Conservation (phyloP, 1,140 invertebrate genomes). For the Sinonovacula constricta region DNA sequence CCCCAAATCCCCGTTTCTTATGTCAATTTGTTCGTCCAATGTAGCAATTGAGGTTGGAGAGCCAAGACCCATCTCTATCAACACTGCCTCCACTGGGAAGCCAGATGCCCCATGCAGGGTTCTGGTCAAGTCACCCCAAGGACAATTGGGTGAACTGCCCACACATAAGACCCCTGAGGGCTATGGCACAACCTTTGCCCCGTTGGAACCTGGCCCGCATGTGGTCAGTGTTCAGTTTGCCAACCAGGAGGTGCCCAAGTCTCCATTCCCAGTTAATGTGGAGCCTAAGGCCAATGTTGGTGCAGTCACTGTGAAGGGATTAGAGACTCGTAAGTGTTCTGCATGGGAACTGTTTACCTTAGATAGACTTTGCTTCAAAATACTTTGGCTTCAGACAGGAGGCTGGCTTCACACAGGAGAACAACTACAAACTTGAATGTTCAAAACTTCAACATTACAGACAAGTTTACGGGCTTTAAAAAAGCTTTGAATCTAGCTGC, state of each 20-base stretch:
- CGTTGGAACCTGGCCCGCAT: conserved; percentile 88
- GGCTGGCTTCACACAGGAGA: too few species aligned
- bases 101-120: conserved; percentile 84
- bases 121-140: conserved; percentile 73
- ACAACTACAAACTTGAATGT: too few species aligned
- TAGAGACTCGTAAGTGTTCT: conserved; percentile 89
- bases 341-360: too few species aligned
- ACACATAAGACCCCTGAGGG: conserved; percentile 84
- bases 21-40: too few species aligned
- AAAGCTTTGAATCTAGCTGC: too few species aligned
- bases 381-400: too few species aligned
- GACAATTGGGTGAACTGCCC: conserved; percentile 82
- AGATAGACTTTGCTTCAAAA: too few species aligned
- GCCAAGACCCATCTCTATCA: conserved; percentile 88
- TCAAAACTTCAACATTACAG: too few species aligned
- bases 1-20: too few species aligned
- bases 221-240: conserved; percentile 89
- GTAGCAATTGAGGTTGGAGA: conserved; percentile 18
- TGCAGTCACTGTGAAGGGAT: conserved; percentile 91
- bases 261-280: conserved; percentile 89
- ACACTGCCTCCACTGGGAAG: conserved; percentile 84
- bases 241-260: conserved; percentile 90
- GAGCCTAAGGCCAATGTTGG: conserved; percentile 89
- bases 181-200: conserved; percentile 90
- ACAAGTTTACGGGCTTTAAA: too few species aligned